A percentile compares a stretch with the other conserved stretches of the same genome.
These are phyloP conservation scores for Vultur gryphus DNA, from an alignment of 2,797 vertebrate genomes.

Conservation along the genomic window DNA sequence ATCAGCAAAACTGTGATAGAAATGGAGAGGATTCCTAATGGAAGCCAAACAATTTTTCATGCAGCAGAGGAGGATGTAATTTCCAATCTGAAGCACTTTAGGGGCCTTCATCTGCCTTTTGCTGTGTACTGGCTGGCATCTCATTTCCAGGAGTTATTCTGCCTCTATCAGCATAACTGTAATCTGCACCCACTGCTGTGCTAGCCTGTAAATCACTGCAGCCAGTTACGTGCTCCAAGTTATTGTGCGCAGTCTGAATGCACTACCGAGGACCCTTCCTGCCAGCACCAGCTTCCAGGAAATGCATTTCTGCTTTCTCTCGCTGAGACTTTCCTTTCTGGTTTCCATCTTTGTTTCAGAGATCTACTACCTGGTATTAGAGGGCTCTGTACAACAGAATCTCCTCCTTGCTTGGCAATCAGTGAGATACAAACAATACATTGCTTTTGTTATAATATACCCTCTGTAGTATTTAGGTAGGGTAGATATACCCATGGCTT, in stretches of 20 bases:
- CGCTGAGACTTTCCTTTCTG: not conserved
- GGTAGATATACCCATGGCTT: not conserved
- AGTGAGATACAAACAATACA: not conserved
- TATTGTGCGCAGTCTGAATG: not conserved
- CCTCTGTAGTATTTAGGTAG: not conserved
- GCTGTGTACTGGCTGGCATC: slow-evolving; percentile 17
- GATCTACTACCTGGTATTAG: not conserved
- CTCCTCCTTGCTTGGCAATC: not conserved
- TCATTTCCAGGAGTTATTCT: slow-evolving; percentile 51
- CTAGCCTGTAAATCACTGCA: slow-evolving; percentile 22
- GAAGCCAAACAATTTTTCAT: slow-evolving; percentile 7
- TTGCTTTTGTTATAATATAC: not conserved
- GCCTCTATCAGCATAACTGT: slow-evolving; percentile 27
- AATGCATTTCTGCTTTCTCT: not conserved
- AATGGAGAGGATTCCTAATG: not conserved
- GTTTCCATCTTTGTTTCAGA: slow-evolving; percentile 1
- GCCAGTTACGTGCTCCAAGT: not conserved
- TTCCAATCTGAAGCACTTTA: slow-evolving; percentile 17
- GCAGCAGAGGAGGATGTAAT: not conserved
- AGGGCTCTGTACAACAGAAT: not conserved
- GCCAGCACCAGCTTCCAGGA: not conserved
- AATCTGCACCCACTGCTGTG: slow-evolving; percentile 21
- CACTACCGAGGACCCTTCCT: not conserved
- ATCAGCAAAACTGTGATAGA: not conserved
- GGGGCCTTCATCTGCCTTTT: slow-evolving; percentile 7